Conservation (phyloP, 1,140 invertebrate genomes). For the Cydia pomonella region DNA sequence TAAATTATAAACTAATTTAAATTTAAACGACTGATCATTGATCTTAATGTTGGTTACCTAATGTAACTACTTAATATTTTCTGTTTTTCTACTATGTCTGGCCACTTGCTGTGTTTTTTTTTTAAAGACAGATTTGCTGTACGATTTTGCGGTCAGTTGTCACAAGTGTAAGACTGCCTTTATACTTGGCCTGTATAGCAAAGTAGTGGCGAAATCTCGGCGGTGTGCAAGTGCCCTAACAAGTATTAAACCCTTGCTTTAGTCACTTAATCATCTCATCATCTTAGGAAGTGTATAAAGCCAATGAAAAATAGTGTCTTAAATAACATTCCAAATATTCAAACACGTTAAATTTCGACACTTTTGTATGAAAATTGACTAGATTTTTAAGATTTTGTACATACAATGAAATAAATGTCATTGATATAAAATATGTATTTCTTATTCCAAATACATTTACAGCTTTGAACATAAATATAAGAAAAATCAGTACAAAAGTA, state of each 20-base stretch:
- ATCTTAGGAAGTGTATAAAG: constrained; percentile 66
- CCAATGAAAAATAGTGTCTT: constrained; percentile 75
- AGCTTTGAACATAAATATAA: constrained; percentile 33
- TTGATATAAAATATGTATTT: constrained; percentile 67
- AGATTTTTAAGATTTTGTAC: constrained; percentile 80
- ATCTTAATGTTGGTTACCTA: constrained; percentile 40
- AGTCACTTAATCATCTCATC: constrained; percentile 63
- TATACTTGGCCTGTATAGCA: constrained; percentile 25
- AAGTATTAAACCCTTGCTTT: constrained; percentile 61
- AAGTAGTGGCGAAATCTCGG: not conserved
- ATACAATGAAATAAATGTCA: constrained; percentile 81
- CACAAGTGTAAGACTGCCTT: constrained; percentile 11
- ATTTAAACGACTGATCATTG: constrained; percentile 46
- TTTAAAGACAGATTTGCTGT: constrained; percentile 20
- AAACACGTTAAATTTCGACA: constrained; percentile 78
- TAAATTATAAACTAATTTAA: constrained; percentile 42
- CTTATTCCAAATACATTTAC: constrained; percentile 47
- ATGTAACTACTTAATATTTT: constrained; percentile 22
- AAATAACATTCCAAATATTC: constrained; percentile 78
- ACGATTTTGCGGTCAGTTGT: not conserved
- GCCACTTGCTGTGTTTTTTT: constrained; percentile 7
- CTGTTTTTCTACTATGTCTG: not conserved
- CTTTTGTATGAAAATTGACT: constrained; percentile 77
- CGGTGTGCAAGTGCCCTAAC: constrained; percentile 38
- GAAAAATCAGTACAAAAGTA: not conserved